These are phyloP conservation scores for Monochamus saltuarius DNA, from an alignment of 1,140 invertebrate species.

Conservation along the genomic window DNA sequence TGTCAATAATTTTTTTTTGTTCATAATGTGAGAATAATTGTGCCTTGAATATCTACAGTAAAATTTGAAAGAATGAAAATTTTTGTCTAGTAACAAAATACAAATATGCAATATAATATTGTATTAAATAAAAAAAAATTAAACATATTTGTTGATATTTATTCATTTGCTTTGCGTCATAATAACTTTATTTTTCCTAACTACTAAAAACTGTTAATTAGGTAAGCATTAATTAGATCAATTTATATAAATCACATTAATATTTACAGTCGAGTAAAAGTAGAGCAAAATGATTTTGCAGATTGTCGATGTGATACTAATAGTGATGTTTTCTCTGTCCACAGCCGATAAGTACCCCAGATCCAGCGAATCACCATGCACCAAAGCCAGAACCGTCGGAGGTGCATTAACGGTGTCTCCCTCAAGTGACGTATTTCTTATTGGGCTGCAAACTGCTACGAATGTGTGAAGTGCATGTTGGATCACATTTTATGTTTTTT, in stretches of 20 bases:
- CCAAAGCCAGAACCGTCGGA: slow-evolving; percentile 61
- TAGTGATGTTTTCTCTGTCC: slow-evolving; percentile 25
- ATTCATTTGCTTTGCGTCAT: too few relatives aligned
- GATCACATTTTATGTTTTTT: slow-evolving; percentile 34
- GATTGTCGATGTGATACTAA: too few relatives aligned
- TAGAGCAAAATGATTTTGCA: too few relatives aligned
- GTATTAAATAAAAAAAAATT: too few relatives aligned
- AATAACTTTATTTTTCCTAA: too few relatives aligned
- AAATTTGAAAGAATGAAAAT: too few relatives aligned
- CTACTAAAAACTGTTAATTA: background rate
- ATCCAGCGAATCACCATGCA: slow-evolving; percentile 65
- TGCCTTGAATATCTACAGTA: too few relatives aligned
- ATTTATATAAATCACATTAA: background rate
- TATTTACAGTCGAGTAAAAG: background rate
- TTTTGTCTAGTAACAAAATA: too few relatives aligned
- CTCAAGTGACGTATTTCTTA: slow-evolving; percentile 15
- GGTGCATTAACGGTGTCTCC: slow-evolving; percentile 52
- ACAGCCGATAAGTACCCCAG: slow-evolving; percentile 64
- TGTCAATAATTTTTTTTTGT: too few relatives aligned
- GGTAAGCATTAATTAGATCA: background rate
- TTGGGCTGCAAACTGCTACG: slow-evolving; percentile 23
- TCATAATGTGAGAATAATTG: too few relatives aligned
- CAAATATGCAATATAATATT: too few relatives aligned
- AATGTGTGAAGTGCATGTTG: slow-evolving; percentile 32
- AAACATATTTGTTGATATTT: too few relatives aligned